phyloP scores from a whole-genome alignment of 2,888 invertebrate species.

The Ormyrus nitidulus region DNA sequence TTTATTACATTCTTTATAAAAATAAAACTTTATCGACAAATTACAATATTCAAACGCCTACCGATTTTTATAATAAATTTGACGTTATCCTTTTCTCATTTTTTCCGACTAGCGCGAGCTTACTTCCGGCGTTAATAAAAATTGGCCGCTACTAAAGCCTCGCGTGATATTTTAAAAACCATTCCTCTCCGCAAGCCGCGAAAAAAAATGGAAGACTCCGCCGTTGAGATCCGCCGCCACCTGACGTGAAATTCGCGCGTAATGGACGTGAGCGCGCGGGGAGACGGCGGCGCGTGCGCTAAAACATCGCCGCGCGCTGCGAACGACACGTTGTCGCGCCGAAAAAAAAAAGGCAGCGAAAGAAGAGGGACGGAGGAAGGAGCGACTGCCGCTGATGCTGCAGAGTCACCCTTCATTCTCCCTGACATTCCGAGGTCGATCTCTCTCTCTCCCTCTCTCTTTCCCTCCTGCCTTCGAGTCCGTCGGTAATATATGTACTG shows the following conservation, averaged over 20 bases:
- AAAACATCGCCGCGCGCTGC: neutral
- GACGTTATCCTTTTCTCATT: too few species aligned
- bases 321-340: neutral
- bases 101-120: too few species aligned
- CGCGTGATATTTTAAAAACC: too few species aligned
- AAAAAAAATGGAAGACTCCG: constrained; percentile 6
- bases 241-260: constrained; percentile 39
- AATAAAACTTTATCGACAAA: too few species aligned
- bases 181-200: neutral
- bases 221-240: neutral
- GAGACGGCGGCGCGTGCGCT: neutral
- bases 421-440: constrained; percentile 43
- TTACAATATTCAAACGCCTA: neutral
- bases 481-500: constrained; percentile 60
- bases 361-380: neutral
- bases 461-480: neutral
- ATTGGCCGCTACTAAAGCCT: too few species aligned
- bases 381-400: constrained; percentile 36
- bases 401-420: constrained; percentile 49
- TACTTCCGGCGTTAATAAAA: too few species aligned
- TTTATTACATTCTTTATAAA: too few species aligned
- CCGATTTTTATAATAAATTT: neutral
- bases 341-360: neutral
- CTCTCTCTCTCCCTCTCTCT: neutral
- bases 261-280: constrained; percentile 23